These are phyloP conservation scores for Gari tellinella DNA, from an alignment of 2,888 invertebrate species.

Conservation along the genomic window DNA sequence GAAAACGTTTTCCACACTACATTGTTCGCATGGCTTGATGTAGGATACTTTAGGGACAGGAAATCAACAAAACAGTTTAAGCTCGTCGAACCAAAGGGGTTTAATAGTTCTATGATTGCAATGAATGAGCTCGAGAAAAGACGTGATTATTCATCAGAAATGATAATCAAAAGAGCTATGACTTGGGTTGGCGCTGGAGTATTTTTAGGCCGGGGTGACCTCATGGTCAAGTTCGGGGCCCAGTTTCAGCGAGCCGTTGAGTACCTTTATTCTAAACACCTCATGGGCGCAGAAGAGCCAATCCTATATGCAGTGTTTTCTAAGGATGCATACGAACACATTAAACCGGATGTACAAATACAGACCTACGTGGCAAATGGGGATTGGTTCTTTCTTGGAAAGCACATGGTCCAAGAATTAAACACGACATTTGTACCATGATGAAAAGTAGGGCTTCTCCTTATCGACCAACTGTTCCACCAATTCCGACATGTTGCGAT, in stretches of 20 bases:
- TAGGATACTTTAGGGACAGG: conserved; percentile 69
- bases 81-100: conserved; percentile 22
- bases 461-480: too few species aligned
- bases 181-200: conserved; percentile 63
- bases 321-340: conserved; percentile 16
- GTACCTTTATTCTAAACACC: conserved; percentile 31
- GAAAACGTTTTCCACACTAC: conserved; percentile 53
- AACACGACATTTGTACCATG: too few species aligned
- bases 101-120: conserved; percentile 41
- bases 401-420: conserved; percentile 14
- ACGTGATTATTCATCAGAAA: conserved; percentile 13
- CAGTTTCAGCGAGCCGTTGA: conserved; percentile 42
- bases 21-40: conserved; percentile 70
- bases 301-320: conserved; percentile 49
- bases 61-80: conserved; percentile 35
- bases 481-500: too few species aligned
- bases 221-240: conserved; percentile 33
- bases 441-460: too few species aligned
- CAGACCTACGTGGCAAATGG: conserved; percentile 28
- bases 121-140: conserved; percentile 14
- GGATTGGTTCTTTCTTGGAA: conserved; percentile 55
- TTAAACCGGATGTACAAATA: conserved; percentile 47
- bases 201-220: conserved; percentile 33
- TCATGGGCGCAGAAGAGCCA: conserved; percentile 60
- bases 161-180: conserved; percentile 51